Evolutionary conservation across 2,888 invertebrate species (phyloP), one percentile per base, ranked within the genome.

Genomic region (Neoaliturus tenellus): DNA sequence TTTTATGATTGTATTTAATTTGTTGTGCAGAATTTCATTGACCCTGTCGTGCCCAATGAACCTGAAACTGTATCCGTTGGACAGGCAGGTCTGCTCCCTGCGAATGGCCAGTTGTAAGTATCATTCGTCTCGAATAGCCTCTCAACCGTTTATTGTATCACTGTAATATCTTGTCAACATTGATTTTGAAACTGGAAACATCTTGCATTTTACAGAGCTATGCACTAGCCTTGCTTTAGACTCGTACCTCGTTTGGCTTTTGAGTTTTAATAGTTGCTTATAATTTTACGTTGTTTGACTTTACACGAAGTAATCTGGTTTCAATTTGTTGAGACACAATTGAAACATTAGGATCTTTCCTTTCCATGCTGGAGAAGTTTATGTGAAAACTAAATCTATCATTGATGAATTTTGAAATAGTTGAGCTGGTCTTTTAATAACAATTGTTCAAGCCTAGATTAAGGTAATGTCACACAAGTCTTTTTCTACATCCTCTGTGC

Each of bases 31-130:
- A 91, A 96, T 99, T 91, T 98, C 99, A 55, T 92, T 99, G 89
- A 98, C 98, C 80, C 93, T 99, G 88, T 97, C 98, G 82, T 99
- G 99, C 90, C 98, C 98, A 85, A 99, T 99, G 99, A 97, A 98
- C 91, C 93, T 99, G 89, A 98, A 98, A 92, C 93, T 98, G 87
- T 99, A 99, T 92, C 99, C 99, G 5, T 91, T 99, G 91, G 99
- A 99, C 92, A 95, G 97, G 89, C 99, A 99, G 92, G 95, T 96
- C 85, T 99, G 99, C 92, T 97, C 98, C 82, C 93, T 99, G 87
- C 93, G 97, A 89, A 98, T 99, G 96, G 98, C 98, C 88, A 98
- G 98, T 91, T 99, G 98, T 98, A 92, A 97, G 98, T 97, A 90
- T 86, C 62, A 51, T 20, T 17, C 41, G 5, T n/a, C n/a, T n/a